These are phyloP conservation scores for Osmerus eperlanus DNA, from an alignment of 2,113 vertebrate species.

Conservation along the genomic window DNA sequence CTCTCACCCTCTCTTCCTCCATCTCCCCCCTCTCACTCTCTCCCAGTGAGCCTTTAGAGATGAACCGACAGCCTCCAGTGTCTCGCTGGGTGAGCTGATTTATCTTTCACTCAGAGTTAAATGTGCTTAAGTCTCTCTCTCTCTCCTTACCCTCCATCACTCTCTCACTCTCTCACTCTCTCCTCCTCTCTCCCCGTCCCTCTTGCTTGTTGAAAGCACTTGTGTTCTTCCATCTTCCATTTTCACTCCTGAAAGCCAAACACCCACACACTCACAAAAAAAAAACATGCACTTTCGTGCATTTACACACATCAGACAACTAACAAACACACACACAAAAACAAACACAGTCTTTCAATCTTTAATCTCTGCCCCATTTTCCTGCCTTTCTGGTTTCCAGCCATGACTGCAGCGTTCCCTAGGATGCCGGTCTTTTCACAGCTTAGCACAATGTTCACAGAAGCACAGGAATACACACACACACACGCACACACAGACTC, in stretches of 20 bases:
- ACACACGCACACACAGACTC: slow-evolving; percentile 23
- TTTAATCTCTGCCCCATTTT: slow-evolving; percentile 71
- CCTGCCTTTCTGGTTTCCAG: slow-evolving; percentile 56
- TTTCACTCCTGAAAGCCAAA: slow-evolving; percentile 45
- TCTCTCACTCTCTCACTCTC: slow-evolving; percentile 1
- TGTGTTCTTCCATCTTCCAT: slow-evolving; percentile 48
- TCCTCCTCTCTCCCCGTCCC: slow-evolving; percentile 1
- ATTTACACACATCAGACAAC: slow-evolving; percentile 35
- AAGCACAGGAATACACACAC: background rate
- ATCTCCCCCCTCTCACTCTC: too few relatives aligned
- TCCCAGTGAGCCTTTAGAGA: slow-evolving; percentile 2
- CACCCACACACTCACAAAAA: slow-evolving; percentile 49
- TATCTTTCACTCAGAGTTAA: slow-evolving; percentile 7
- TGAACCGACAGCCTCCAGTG: background rate
- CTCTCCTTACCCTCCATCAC: background rate
- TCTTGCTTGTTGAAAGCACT: slow-evolving; percentile 40
- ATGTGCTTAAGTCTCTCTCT: slow-evolving; percentile 19
- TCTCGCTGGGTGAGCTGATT: background rate
- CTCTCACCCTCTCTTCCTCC: background rate
- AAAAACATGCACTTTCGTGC: slow-evolving; percentile 25
- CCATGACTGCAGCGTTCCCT: slow-evolving; percentile 65
- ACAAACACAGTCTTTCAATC: slow-evolving; percentile 60
- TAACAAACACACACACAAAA: slow-evolving; percentile 10
- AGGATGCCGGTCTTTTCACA: slow-evolving; percentile 59
- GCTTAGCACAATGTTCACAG: slow-evolving; percentile 51